These are phyloP conservation scores for Euura lappo DNA, from an alignment of 1,140 invertebrate species.

Conservation along the genomic window DNA sequence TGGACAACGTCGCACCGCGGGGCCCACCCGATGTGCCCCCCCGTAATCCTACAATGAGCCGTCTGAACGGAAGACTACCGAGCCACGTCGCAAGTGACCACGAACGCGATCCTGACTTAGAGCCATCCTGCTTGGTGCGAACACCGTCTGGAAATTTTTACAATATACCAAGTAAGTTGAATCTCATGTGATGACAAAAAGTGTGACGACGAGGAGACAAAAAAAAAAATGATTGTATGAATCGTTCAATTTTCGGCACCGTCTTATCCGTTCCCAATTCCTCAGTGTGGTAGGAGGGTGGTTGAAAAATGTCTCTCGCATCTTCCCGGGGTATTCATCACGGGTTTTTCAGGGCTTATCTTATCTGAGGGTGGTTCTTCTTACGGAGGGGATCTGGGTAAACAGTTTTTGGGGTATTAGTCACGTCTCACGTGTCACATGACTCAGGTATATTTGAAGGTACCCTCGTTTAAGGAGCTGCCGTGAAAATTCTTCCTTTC, in stretches of 20 bases:
- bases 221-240: background rate
- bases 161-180: conserved; percentile 74
- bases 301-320: background rate
- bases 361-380: background rate
- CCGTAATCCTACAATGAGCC: conserved; percentile 85
- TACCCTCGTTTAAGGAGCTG: background rate
- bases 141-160: conserved; percentile 91
- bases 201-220: background rate
- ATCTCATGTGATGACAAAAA: no score
- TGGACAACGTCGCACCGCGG: conserved; percentile 77
- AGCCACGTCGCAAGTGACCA: conserved; percentile 66
- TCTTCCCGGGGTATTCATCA: background rate
- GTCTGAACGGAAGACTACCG: conserved; percentile 82
- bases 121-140: conserved; percentile 88
- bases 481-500: background rate
- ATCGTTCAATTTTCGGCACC: background rate
- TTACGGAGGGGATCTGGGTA: conserved; percentile 1
- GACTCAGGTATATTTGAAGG: background rate
- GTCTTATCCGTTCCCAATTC: conserved; percentile 5
- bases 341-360: background rate
- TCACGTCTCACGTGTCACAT: conserved; percentile 4
- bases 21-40: conserved; percentile 87
- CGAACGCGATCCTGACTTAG: conserved; percentile 82
- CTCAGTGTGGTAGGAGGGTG: background rate
- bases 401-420: conserved; percentile 11